These are phyloP conservation scores for Dryadula phaetusa DNA, from an alignment of 2,888 invertebrate species.

Conservation along the genomic window DNA sequence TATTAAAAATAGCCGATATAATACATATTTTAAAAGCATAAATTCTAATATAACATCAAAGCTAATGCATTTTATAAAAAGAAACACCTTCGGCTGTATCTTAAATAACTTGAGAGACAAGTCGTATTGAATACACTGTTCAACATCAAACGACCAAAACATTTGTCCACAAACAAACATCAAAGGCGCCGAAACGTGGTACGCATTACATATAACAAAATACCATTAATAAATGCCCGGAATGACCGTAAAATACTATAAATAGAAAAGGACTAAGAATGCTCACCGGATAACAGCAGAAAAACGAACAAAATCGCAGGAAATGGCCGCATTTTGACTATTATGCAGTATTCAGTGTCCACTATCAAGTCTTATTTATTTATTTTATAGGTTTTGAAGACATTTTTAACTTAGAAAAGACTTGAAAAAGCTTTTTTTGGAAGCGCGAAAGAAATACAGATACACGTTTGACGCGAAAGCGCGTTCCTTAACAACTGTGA, in stretches of 20 bases:
- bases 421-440: slow-evolving; percentile 56
- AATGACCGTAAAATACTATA: slow-evolving; percentile 73
- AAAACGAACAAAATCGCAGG: slow-evolving; percentile 63
- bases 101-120: slow-evolving; percentile 23
- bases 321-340: slow-evolving; percentile 68
- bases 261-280: slow-evolving; percentile 75
- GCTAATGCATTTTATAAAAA: slow-evolving; percentile 22
- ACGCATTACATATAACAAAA: slow-evolving; percentile 60
- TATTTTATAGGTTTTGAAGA: slow-evolving; percentile 44
- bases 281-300: slow-evolving; percentile 76
- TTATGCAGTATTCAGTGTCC: slow-evolving; percentile 48
- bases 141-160: slow-evolving; percentile 40
- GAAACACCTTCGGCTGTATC: slow-evolving; percentile 22
- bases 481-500: slow-evolving; percentile 51
- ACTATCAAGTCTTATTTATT: slow-evolving; percentile 29
- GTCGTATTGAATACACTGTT: slow-evolving; percentile 27
- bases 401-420: slow-evolving; percentile 59
- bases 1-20: neutral
- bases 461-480: slow-evolving; percentile 51
- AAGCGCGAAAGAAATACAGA: slow-evolving; percentile 57
- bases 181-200: slow-evolving; percentile 54
- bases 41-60: neutral
- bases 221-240: slow-evolving; percentile 71
- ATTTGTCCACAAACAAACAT: slow-evolving; percentile 47
- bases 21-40: slow-evolving; percentile 14